Evolutionary conservation across 2,797 vertebrate genomes (phyloP), one percentile per base, ranked within the genome.

Genomic region (Heterohyrax brucei): DNA sequence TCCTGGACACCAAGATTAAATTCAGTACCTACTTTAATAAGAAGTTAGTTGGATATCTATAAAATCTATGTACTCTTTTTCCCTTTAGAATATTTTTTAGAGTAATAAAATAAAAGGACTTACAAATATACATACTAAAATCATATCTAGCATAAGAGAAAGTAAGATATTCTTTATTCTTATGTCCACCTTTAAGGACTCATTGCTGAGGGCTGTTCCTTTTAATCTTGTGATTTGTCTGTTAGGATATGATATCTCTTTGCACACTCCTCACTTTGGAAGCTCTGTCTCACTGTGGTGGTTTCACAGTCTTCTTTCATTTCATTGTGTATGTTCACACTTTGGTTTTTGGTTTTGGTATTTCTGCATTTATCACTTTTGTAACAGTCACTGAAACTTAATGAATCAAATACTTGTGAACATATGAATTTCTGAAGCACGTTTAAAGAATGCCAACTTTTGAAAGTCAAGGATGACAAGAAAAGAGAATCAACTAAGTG

Each of bases 401-500:
- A 82, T 81, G n/a, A 95, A 76, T 90, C 19, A 80, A 62, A 75
- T 96, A 87, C 44, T 59, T 83, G 44, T 94, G 84, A 97, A 10
- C 2, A 18, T 24, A 46, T 78, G 10, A 39, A 46, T 87, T 98
- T 98, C 89, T 87, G 68, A 97, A 96, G 77, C 64, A 94, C 2
- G 30, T 33, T 97, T 97, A 62, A 7, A 83, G 95, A 97, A 95
- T 3, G 18, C 64, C 80, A 80, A 77, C 81, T 10, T 68, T 94
- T 84, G 95, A 96, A 98, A 98, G 90, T 93, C 97, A 97, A 98
- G 86, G 79, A 90, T 87, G 87, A 95, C 86, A 96, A 89, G 80
- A n/a, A 97, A 77, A 95, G 66, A 68, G n/a, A 44, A 97, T 82
- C 76, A 97, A 84, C 88, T 72, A 91, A 96, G 64, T 75, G 28